A percentile compares a stretch with the other conserved stretches of the same genome.
phyloP scores from a whole-genome alignment of 2,888 invertebrate genomes.

The Caenorhabditis zanzibari region DNA sequence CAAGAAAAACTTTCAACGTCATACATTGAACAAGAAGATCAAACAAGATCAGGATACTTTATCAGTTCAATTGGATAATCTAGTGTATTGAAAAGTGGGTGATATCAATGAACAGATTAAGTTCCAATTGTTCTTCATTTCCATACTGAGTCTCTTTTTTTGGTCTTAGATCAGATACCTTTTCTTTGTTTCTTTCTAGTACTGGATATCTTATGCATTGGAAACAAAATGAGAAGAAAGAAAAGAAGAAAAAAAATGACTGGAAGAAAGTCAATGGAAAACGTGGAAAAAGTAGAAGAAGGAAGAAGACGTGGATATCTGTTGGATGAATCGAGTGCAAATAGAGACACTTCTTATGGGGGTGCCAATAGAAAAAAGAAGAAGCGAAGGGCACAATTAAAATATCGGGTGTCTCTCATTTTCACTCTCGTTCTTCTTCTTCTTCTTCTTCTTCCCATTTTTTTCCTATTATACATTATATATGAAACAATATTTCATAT shows the following conservation, averaged over 20 bases:
- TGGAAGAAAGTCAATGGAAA: conserved; percentile 12
- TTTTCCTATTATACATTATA: conserved; percentile 57
- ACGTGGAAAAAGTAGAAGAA: conserved; percentile 13
- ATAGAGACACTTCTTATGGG: conserved; percentile 46
- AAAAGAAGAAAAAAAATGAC: neutral
- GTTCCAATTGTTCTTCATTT: neutral
- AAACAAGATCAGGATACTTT: neutral
- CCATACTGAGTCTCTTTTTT: neutral
- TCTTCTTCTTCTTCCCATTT: conserved; percentile 3
- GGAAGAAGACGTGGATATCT: conserved; percentile 43
- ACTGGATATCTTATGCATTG: conserved; percentile 38
- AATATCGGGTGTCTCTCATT: conserved; percentile 65
- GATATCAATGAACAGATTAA: conserved; percentile 28
- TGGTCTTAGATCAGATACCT: conserved; percentile 31
- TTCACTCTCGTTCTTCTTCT: conserved; percentile 27
- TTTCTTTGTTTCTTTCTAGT: conserved; percentile 5
- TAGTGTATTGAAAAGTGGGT: conserved; percentile 3
- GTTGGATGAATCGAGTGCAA: conserved; percentile 53
- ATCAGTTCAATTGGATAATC: conserved; percentile 12
- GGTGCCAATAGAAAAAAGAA: conserved; percentile 38
- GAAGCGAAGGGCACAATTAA: conserved; percentile 65
- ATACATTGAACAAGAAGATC: neutral
- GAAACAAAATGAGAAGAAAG: conserved; percentile 19
- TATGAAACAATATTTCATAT: conserved; percentile 65
- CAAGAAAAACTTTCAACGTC: no score